These are phyloP conservation scores for Silurus lanzhouensis DNA, from an alignment of 2,797 vertebrate genomes.

Conservation along the genomic window DNA sequence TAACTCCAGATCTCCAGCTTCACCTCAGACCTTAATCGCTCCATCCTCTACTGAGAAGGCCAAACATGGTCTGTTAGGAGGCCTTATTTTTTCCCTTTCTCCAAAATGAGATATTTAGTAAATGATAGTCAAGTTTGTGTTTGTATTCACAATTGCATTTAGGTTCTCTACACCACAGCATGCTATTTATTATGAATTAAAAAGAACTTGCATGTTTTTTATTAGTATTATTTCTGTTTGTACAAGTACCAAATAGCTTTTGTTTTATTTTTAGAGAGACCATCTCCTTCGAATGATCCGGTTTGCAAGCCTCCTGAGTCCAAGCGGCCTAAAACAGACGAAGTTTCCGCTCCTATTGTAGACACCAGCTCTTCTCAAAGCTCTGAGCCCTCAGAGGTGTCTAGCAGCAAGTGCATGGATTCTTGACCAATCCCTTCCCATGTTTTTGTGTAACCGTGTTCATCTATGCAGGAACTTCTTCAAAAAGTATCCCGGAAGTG, in stretches of 20 bases:
- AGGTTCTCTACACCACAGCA: not conserved
- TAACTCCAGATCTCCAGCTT: slow-evolving; percentile 64
- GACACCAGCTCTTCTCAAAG: slow-evolving; percentile 14
- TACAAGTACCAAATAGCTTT: not conserved
- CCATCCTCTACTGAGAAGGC: slow-evolving; percentile 75
- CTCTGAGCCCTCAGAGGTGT: slow-evolving; percentile 29
- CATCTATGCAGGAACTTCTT: not conserved
- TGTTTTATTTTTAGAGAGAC: slow-evolving; percentile 70
- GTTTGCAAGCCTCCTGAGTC: slow-evolving; percentile 79
- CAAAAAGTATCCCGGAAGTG: not conserved
- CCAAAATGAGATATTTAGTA: not conserved
- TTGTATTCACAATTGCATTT: not conserved
- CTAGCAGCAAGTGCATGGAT: slow-evolving; percentile 12
- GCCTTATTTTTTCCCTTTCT: not conserved
- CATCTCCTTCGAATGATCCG: slow-evolving; percentile 77
- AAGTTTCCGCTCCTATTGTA: slow-evolving; percentile 18
- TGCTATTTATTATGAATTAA: not conserved
- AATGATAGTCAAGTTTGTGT: not conserved
- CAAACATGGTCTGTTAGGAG: slow-evolving; percentile 78
- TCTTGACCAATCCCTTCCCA: slow-evolving; percentile 18
- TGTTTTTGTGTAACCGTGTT: not conserved
- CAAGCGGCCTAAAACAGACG: slow-evolving; percentile 81
- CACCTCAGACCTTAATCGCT: slow-evolving; percentile 53
- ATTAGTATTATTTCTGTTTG: not conserved
- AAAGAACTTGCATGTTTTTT: not conserved